Evolutionary conservation across 2,888 invertebrate genomes (phyloP).

Genomic region (Pyralis farinalis): DNA sequence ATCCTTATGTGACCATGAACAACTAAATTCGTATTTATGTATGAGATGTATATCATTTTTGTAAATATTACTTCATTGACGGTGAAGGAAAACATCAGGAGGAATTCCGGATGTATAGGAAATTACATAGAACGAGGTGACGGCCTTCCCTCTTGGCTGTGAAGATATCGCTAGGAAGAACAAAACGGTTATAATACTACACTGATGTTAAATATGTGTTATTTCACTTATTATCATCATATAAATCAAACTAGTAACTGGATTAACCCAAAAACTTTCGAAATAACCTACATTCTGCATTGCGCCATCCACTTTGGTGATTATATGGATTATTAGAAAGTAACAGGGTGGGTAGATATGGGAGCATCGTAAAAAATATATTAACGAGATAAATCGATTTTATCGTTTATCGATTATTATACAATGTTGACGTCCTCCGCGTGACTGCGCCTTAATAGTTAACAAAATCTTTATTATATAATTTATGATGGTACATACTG

Average conservation of each 20-base stretch:
- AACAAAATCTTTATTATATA: slow-evolving; percentile 41
- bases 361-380: not conserved
- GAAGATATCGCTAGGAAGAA: too few species aligned
- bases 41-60: too few species aligned
- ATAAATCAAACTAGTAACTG: not conserved
- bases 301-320: slow-evolving; percentile 1
- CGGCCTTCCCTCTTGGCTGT: too few species aligned
- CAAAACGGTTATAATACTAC: too few species aligned
- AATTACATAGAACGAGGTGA: too few species aligned
- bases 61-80: too few species aligned
- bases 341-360: not conserved
- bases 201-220: too few species aligned
- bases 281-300: not conserved
- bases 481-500: slow-evolving; percentile 28
- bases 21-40: too few species aligned
- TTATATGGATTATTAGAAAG: slow-evolving; percentile 3
- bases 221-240: too few species aligned
- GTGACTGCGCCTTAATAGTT: slow-evolving; percentile 35
- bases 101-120: too few species aligned
- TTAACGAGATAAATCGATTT: slow-evolving; percentile 38
- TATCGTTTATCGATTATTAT: slow-evolving; percentile 40
- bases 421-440: slow-evolving; percentile 21
- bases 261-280: not conserved
- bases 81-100: too few species aligned
- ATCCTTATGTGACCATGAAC: too few species aligned